Percentiles rank a stretch among this genome's conserved stretches.
Conservation (phyloP, 2,113 vertebrate genomes). For the Charadrius vociferus region DNA sequence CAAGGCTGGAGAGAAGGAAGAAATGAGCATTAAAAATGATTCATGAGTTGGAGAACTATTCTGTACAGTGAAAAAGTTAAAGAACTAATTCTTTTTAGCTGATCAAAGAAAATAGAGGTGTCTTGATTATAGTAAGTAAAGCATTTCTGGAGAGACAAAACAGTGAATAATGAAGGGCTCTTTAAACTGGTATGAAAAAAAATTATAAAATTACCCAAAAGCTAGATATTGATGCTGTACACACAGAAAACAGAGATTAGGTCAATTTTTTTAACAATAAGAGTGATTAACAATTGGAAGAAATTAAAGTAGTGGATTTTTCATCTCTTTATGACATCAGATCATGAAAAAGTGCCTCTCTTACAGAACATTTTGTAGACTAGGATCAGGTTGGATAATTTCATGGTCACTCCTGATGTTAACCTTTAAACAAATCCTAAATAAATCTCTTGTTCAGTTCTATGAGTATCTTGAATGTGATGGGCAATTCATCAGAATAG, state of each 20-base stretch:
- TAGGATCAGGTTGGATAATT: not conserved
- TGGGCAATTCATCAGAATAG: accelerated
- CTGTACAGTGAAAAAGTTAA: not conserved
- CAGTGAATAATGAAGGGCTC: not conserved
- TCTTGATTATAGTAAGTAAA: not conserved
- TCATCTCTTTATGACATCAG: not conserved
- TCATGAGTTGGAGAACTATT: not conserved
- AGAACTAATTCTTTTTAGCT: not conserved
- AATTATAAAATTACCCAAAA: not conserved
- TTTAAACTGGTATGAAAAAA: not conserved
- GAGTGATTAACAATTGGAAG: not conserved
- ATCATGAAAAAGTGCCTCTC: not conserved
- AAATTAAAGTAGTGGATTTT: not conserved
- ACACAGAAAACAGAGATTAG: not conserved
- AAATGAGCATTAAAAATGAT: not conserved
- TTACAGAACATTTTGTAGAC: not conserved
- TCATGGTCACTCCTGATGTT: not conserved
- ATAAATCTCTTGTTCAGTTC: not conserved
- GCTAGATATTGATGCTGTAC: not conserved
- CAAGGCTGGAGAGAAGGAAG: not conserved
- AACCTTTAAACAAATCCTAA: not conserved
- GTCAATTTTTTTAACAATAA: not conserved
- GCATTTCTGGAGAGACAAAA: not conserved
- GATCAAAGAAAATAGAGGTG: not conserved
- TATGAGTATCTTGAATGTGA: not conserved